A percentile compares a stretch with the other conserved stretches of the same genome.
These are phyloP conservation scores for Paragorgia papillata DNA, from an alignment of 92 coral and sea anemone genomes.

Conservation along the genomic window DNA sequence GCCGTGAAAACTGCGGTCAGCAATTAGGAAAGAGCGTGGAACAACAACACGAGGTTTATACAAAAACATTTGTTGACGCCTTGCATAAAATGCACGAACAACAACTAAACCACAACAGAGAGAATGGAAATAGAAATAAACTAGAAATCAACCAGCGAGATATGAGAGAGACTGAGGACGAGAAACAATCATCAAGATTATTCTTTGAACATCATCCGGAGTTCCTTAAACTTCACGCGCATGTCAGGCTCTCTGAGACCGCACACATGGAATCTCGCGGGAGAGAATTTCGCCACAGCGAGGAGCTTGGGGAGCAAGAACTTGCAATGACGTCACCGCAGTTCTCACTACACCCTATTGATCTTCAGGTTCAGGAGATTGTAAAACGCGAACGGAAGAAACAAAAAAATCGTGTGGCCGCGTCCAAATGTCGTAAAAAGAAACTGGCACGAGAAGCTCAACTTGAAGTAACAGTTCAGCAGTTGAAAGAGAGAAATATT, in stretches of 20 bases:
- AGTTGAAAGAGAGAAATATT: constrained; percentile 88
- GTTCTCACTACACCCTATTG: constrained; percentile 88
- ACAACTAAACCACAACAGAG: constrained; percentile 57
- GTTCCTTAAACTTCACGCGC: constrained; percentile 33
- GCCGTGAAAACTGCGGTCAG: constrained; percentile 38
- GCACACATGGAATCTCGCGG: constrained; percentile 3
- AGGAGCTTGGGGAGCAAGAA: background rate
- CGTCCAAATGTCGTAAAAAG: constrained; percentile 95
- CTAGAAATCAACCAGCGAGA: constrained; percentile 34
- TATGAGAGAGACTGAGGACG: constrained; percentile 10
- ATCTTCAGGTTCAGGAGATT: constrained; percentile 90
- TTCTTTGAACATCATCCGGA: constrained; percentile 15
- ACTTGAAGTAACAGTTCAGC: constrained; percentile 92
- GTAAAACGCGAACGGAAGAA: constrained; percentile 95
- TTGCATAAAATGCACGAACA: constrained; percentile 85
- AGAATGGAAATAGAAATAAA: constrained; percentile 49
- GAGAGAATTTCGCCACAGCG: background rate
- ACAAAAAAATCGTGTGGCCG: constrained; percentile 96
- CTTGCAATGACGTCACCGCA: constrained; percentile 34
- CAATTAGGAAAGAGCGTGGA: constrained; percentile 74
- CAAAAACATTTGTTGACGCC: constrained; percentile 95
- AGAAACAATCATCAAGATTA: constrained; percentile 26
- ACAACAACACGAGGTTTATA: constrained; percentile 84
- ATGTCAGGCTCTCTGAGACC: constrained; percentile 42
- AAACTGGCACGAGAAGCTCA: constrained; percentile 98